phyloP scores from a whole-genome alignment of 1,140 invertebrate genomes.

The Pseudachorutes palmiensis region DNA sequence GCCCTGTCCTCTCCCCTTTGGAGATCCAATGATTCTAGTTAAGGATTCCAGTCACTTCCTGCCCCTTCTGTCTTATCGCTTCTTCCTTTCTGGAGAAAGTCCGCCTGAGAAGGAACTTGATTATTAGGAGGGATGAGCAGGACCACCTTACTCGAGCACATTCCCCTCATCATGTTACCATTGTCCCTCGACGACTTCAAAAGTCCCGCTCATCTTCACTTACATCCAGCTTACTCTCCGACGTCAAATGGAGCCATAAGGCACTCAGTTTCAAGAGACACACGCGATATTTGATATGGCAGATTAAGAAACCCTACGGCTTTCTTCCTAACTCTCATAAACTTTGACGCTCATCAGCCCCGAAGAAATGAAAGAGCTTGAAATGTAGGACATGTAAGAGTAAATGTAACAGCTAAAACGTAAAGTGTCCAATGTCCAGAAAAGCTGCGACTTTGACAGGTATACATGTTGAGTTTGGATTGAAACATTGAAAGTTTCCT shows the following conservation, averaged over 20 bases:
- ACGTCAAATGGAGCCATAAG: constrained; percentile 4
- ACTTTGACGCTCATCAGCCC: background rate
- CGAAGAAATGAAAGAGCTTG: no score
- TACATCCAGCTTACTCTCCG: background rate
- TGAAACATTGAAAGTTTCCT: no score
- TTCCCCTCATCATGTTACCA: background rate
- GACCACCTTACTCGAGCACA: background rate
- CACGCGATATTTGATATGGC: background rate
- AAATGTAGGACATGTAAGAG: no score
- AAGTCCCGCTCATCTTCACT: background rate
- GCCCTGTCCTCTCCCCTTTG: background rate
- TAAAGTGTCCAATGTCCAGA: no score
- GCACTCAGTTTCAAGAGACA: background rate
- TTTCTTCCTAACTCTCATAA: no score
- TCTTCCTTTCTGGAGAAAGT: background rate
- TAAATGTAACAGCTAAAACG: no score
- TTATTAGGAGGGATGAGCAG: background rate
- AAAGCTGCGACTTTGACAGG: no score
- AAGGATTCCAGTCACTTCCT: constrained; percentile 5
- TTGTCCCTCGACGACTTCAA: background rate
- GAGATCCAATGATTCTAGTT: constrained; percentile 1
- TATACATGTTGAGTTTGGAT: no score
- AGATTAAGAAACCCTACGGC: background rate
- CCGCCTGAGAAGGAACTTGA: background rate
- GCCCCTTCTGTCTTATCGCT: background rate